Evolutionary conservation across 2,888 invertebrate genomes (phyloP).

Genomic region (Heteropelma amictum): DNA sequence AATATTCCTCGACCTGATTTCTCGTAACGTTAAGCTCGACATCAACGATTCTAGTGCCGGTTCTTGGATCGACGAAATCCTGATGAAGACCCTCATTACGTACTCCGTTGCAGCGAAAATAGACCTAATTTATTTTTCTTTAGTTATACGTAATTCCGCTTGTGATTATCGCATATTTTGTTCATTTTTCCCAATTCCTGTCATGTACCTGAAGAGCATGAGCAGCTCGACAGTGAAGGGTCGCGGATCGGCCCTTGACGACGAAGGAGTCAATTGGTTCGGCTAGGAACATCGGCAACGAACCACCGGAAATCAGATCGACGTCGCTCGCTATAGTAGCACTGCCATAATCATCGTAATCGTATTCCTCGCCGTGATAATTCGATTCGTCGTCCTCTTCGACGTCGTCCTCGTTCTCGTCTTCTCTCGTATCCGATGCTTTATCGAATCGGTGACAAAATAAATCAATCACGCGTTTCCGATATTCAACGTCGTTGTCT

Average conservation of each 20-base stretch:
- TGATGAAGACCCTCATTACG: conserved; percentile 77
- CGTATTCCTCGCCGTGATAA: conserved; percentile 68
- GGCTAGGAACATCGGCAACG: conserved; percentile 89
- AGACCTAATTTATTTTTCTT: no score
- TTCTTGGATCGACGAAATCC: conserved; percentile 92
- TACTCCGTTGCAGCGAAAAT: conserved; percentile 93
- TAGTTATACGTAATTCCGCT: no score
- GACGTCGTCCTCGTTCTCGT: conserved; percentile 63
- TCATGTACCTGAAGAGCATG: conserved; percentile 85
- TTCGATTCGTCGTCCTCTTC: conserved; percentile 65
- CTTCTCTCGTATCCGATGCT: conserved; percentile 64
- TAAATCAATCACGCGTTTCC: not conserved
- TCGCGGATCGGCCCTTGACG: conserved; percentile 92
- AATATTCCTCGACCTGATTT: conserved; percentile 94
- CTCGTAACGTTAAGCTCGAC: conserved; percentile 90
- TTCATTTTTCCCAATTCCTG: no score
- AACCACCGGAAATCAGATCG: conserved; percentile 80
- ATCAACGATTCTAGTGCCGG: conserved; percentile 90
- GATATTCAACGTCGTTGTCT: no score
- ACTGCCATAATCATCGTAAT: conserved; percentile 66
- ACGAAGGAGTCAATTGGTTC: conserved; percentile 94
- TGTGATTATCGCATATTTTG: no score
- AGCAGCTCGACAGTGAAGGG: conserved; percentile 90
- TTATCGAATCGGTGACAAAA: not conserved
- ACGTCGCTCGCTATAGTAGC: conserved; percentile 68